Base-by-base conservation (phyloP, 64 coral and sea anemone genomes). In the Anthopleura sola region DNA sequence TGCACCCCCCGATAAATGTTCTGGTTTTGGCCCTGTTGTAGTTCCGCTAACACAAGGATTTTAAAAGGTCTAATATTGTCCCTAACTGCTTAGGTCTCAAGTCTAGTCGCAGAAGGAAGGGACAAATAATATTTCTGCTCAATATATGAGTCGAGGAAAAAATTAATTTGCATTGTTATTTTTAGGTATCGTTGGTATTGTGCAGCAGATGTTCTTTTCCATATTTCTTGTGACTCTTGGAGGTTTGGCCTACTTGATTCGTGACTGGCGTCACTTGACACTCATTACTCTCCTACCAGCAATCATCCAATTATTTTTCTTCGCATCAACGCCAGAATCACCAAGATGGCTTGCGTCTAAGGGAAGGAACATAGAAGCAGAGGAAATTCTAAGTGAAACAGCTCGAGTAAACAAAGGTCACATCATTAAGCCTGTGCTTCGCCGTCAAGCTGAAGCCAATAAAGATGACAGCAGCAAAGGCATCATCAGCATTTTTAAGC, bases 401-500 rank as follows among this genome's bases (percentile, higher is more conserved):
- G 89, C 93, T 6, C 38, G 21, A 10, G 82, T 91, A 37, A 95
- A 95, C 88, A 89, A 85, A 37, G 37, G 53, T 28, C 55, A 58
- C 49, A 88, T 34, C 26, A 51, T n/a, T 24, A 87, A 85, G 31
- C 83, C 62, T 49, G 39, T 95, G 28, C 36, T 47, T 49, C 83
- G 54, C 15, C 15, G 37, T 36, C 82, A 83, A 39, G 19, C n/a
- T 26, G 21, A 86, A 53, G 28, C 50, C 68, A 91, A 86, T 28
- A 36, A 33, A 20, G 50, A 18, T 17, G 48, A 21, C 39, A 71
- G 24, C 82, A 91, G 38, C 53, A 88, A 88, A 13, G 90, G 82
- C 88, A 91, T 90, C 17, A 15, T 90, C n/a, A 89, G 90, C 78
- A 91, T 95, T n/a, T 95, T 95, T 75, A 91, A 33, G 31, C 66